Evolutionary conservation across 1,140 invertebrate species (phyloP).

Genomic region (Zaprionus lachaisei): DNA sequence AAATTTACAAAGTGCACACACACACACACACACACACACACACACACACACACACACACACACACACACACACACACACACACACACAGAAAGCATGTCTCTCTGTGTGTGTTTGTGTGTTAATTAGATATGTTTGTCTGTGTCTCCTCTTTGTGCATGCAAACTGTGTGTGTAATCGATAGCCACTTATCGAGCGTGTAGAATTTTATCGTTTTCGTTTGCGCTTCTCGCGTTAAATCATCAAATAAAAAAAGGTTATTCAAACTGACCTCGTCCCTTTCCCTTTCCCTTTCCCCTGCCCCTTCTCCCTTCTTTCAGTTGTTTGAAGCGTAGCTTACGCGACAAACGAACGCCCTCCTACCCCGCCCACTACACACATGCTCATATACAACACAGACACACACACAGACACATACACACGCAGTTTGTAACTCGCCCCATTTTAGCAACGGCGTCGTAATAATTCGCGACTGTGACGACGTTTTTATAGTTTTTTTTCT

Average conservation of each 20-base stretch:
- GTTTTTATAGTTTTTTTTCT: conserved; percentile 73
- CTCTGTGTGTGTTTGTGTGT: not conserved
- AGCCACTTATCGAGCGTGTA: conserved; percentile 14
- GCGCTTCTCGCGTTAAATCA: not conserved
- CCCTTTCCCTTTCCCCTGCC: not conserved
- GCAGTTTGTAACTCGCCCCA: conserved; percentile 48
- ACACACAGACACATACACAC: not conserved
- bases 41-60: conserved; percentile 12
- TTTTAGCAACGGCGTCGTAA: conserved; percentile 61
- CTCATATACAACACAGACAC: not conserved
- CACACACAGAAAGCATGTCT: not conserved
- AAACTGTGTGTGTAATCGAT: conserved; percentile 22
- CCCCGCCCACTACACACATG: conserved; percentile 9
- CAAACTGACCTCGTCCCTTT: not conserved
- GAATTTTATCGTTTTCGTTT: conserved; percentile 1
- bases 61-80: conserved; percentile 16
- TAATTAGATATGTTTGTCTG: conserved; percentile 1
- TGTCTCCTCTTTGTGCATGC: not conserved
- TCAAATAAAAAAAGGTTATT: not conserved
- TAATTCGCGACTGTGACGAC: conserved; percentile 77
- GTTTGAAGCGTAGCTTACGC: too few relatives aligned
- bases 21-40: conserved; percentile 15
- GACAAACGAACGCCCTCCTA: too few relatives aligned
- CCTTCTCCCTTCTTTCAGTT: not conserved
- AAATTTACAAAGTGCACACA: conserved; percentile 37